Percentiles rank a stretch among this genome's conserved stretches.
Evolutionary conservation across 2,113 vertebrate species (phyloP).

Genomic region (Carollia perspicillata): DNA sequence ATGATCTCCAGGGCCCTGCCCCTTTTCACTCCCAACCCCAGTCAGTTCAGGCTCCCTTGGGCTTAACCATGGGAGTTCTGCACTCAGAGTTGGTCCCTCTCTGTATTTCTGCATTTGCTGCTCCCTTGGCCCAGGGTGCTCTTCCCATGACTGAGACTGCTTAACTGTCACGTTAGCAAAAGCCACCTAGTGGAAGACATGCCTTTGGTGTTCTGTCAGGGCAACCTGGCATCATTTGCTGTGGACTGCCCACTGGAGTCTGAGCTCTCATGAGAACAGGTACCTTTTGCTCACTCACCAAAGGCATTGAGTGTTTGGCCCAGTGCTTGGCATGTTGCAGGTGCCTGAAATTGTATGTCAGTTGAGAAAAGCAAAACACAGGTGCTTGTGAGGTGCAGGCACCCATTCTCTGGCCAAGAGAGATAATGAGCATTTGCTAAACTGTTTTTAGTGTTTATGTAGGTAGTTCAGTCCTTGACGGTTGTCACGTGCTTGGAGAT

Average conservation of each 20-base stretch:
- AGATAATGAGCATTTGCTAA: accelerated
- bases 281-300: neutral
- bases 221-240: neutral
- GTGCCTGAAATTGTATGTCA: neutral
- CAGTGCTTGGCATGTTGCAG: accelerated
- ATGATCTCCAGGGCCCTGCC: neutral
- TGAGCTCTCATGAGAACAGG: neutral
- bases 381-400: neutral
- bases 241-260: neutral
- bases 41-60: neutral
- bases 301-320: neutral
- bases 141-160: neutral
- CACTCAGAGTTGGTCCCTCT: accelerated
- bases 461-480: neutral
- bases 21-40: accelerated
- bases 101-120: neutral
- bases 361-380: neutral
- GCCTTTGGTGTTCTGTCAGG: too few species aligned
- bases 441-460: too few species aligned
- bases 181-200: neutral
- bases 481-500: neutral
- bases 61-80: neutral
- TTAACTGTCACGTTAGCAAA: neutral
- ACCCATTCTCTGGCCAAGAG: neutral
- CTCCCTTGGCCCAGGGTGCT: neutral